These are phyloP conservation scores for Myotis vivesi DNA, from an alignment of 2,797 vertebrate genomes.

Conservation along the genomic window DNA sequence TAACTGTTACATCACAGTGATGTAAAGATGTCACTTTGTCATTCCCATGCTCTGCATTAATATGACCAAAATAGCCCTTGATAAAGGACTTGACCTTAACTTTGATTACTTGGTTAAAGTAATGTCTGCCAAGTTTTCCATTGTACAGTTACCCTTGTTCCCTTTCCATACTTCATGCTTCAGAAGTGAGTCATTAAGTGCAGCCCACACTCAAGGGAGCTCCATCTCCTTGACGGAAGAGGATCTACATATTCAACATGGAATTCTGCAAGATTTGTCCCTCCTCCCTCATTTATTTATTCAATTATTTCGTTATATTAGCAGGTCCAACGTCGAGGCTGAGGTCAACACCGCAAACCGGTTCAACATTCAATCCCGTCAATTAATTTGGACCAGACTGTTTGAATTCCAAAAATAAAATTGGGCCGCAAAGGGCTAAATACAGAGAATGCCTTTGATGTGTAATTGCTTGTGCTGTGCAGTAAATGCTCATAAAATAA, in stretches of 20 bases:
- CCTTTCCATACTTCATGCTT: background rate
- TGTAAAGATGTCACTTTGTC: background rate
- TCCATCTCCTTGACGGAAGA: background rate
- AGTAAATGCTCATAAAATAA: constrained; percentile 56
- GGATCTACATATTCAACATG: background rate
- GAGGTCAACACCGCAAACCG: too few relatives aligned
- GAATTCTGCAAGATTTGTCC: background rate
- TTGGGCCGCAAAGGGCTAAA: background rate
- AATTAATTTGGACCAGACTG: too few relatives aligned
- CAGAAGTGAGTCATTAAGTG: background rate
- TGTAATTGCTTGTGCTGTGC: background rate
- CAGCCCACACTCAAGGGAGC: background rate
- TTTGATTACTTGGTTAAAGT: background rate
- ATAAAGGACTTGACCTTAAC: background rate
- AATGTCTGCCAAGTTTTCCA: background rate
- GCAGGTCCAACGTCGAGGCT: too few relatives aligned
- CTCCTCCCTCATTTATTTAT: background rate
- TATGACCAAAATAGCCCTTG: background rate
- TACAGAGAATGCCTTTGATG: constrained; percentile 17
- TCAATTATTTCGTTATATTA: background rate
- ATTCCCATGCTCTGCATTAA: background rate
- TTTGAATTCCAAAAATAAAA: too few relatives aligned
- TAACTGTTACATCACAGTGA: background rate
- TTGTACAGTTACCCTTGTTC: background rate
- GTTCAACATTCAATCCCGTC: too few relatives aligned